Conservation (phyloP, 2,113 vertebrate species). For the Gobius niger region DNA sequence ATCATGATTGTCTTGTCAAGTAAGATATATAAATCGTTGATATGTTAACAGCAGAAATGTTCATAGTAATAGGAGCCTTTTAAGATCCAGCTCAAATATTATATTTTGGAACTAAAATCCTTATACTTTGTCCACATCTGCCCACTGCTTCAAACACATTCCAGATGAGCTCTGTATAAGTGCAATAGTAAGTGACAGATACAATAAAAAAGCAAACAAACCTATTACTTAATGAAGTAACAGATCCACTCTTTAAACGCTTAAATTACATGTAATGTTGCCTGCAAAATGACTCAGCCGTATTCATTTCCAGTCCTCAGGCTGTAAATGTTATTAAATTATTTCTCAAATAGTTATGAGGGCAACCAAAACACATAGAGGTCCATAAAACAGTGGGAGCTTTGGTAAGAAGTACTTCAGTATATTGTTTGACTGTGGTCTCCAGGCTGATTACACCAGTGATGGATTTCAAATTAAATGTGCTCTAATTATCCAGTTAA, state of each 20-base stretch:
- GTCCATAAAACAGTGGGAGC: constrained; percentile 21
- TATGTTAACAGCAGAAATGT: too few relatives aligned
- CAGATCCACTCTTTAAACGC: not conserved
- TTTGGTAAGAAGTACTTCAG: constrained; percentile 30
- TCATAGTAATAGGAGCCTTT: too few relatives aligned
- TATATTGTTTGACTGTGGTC: constrained; percentile 22
- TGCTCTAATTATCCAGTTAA: constrained; percentile 18
- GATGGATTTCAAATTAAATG: constrained; percentile 24
- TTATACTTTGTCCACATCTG: too few relatives aligned
- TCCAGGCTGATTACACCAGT: constrained; percentile 5
- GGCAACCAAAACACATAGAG: constrained; percentile 11
- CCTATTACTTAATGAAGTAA: not conserved
- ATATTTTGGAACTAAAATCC: too few relatives aligned
- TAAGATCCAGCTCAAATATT: too few relatives aligned
- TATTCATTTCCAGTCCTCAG: not conserved
- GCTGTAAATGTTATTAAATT: not conserved
- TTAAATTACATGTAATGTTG: not conserved
- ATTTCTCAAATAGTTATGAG: constrained; percentile 9
- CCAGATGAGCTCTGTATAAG: not conserved
- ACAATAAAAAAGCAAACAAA: not conserved
- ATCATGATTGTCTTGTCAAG: too few relatives aligned
- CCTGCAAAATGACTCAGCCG: constrained; percentile 1
- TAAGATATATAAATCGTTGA: too few relatives aligned
- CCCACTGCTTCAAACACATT: not conserved
- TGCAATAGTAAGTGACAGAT: not conserved